These are phyloP conservation scores for Oxyruncus cristatus DNA, from an alignment of 2,113 vertebrate genomes.

Conservation along the genomic window DNA sequence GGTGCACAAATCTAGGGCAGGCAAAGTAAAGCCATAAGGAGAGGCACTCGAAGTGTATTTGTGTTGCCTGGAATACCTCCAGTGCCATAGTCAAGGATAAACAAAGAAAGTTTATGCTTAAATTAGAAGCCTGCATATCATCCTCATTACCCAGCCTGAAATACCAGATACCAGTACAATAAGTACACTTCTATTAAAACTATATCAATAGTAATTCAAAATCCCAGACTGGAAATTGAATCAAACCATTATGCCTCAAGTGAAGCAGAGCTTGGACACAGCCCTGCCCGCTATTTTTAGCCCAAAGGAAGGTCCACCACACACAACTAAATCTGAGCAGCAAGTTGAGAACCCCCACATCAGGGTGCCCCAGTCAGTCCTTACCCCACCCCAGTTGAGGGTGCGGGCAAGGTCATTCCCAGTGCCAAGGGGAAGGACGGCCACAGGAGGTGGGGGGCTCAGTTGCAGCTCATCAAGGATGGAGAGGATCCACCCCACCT, in stretches of 20 bases:
- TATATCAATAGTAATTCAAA: background rate
- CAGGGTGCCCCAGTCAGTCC: background rate
- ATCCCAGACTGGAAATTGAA: background rate
- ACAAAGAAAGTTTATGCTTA: background rate
- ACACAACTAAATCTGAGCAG: background rate
- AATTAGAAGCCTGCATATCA: background rate
- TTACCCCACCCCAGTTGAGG: conserved; percentile 98
- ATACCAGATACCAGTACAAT: background rate
- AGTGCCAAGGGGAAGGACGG: conserved; percentile 92
- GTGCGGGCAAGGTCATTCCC: conserved; percentile 95
- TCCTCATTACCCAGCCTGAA: background rate
- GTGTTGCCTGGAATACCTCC: background rate
- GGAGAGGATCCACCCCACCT: conserved; percentile 87
- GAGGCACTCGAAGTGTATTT: background rate
- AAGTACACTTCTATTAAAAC: background rate
- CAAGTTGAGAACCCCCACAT: fast-evolving
- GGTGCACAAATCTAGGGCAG: background rate
- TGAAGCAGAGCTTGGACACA: background rate
- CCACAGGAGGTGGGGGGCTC: conserved; percentile 87
- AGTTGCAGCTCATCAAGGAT: conserved; percentile 81
- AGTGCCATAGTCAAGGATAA: background rate
- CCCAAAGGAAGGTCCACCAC: background rate
- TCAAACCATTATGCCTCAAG: background rate
- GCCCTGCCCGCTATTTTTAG: background rate
- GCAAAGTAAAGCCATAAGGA: background rate